Percentiles rank a stretch among this genome's conserved stretches.
These are phyloP conservation scores for Bombus affinis DNA, from an alignment of 1,140 invertebrate species.

Conservation along the genomic window DNA sequence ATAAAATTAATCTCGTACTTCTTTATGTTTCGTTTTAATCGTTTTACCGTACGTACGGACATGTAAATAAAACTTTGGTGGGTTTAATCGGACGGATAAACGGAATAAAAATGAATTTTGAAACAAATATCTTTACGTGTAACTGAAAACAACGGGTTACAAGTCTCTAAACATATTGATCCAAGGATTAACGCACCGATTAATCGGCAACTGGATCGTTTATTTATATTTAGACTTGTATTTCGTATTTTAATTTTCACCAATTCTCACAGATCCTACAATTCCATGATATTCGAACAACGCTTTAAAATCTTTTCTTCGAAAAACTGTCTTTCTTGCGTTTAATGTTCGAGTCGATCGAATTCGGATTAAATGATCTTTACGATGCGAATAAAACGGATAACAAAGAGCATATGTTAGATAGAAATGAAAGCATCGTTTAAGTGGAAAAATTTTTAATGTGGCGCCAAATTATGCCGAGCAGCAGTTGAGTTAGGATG, in stretches of 20 bases:
- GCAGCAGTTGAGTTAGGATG: conserved; percentile 1
- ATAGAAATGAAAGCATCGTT: not conserved
- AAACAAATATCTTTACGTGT: not conserved
- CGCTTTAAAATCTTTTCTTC: too few species aligned
- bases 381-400: not conserved
- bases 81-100: not conserved
- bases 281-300: not conserved
- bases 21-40: not conserved
- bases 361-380: not conserved
- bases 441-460: conserved; percentile 41
- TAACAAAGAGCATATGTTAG: not conserved
- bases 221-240: not conserved
- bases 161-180: rapidly evolving
- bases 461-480: conserved; percentile 26
- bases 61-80: not conserved
- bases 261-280: not conserved
- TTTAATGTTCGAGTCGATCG: not conserved
- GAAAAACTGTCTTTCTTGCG: not conserved
- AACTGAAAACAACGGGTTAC: too few species aligned
- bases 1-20: not conserved
- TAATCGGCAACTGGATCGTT: not conserved
- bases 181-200: not conserved
- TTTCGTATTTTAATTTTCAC: not conserved
- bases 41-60: too few species aligned
- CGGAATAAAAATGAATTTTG: not conserved